phyloP scores from a whole-genome alignment of 2,888 invertebrate species.

The Mactromeris polynyma region DNA sequence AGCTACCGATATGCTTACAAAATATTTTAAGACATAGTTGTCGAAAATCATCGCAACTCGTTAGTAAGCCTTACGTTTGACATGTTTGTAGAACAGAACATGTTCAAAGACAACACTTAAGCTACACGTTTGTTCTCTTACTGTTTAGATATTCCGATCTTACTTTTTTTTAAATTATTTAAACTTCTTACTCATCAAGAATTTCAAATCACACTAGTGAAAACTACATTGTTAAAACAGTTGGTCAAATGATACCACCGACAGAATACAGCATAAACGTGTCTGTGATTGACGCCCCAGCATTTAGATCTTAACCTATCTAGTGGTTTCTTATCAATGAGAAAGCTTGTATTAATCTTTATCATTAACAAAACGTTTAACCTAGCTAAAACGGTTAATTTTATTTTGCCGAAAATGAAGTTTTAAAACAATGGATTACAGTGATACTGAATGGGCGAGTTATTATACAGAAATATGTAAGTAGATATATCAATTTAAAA shows the following conservation, averaged over 20 bases:
- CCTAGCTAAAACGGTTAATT: neutral
- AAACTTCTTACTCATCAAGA: neutral
- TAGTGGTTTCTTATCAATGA: neutral
- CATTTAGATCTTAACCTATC: conserved; percentile 14
- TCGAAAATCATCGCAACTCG: neutral
- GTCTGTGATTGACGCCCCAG: neutral
- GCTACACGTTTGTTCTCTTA: neutral
- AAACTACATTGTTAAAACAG: neutral
- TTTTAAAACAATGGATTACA: conserved; percentile 31
- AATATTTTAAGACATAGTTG: neutral
- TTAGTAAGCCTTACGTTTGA: neutral
- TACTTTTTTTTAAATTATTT: neutral
- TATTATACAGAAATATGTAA: conserved; percentile 39
- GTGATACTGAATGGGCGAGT: conserved; percentile 27
- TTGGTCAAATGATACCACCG: neutral
- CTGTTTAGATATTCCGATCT: neutral
- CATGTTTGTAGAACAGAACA: neutral
- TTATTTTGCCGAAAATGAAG: neutral
- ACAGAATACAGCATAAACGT: neutral
- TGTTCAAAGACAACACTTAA: neutral
- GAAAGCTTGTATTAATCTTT: conserved; percentile 6
- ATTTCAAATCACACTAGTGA: neutral
- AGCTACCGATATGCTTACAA: neutral
- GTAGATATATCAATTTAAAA: too few relatives aligned
- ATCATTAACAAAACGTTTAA: conserved; percentile 5